Conservation (phyloP, 1,140 invertebrate genomes). For the Belonocnema kinseyi region DNA sequence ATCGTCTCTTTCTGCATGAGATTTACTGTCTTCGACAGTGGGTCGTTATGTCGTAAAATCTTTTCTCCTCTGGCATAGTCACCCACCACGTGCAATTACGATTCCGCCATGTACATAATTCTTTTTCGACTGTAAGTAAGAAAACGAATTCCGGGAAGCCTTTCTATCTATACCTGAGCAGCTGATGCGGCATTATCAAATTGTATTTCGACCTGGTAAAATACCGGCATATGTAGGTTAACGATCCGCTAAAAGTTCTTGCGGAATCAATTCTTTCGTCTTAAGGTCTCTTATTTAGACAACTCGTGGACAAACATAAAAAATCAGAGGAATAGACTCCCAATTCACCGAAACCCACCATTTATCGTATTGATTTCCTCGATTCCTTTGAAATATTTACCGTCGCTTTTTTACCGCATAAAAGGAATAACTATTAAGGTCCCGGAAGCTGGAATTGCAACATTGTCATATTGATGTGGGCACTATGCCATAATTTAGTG, state of each 20-base stretch:
- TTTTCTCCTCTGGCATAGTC: slow-evolving; percentile 18
- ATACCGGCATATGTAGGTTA: not conserved
- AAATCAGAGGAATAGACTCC: not conserved
- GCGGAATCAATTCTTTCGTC: not conserved
- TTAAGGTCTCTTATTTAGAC: not conserved
- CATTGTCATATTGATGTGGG: no score
- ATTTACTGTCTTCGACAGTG: slow-evolving; percentile 18
- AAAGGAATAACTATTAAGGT: no score
- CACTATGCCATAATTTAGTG: no score
- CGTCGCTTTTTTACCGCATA: not conserved
- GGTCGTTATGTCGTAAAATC: slow-evolving; percentile 16
- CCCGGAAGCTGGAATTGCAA: no score
- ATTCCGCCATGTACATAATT: slow-evolving; percentile 12
- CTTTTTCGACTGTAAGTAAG: slow-evolving; percentile 12
- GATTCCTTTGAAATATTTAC: not conserved
- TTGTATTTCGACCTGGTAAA: slow-evolving; percentile 20
- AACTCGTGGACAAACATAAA: not conserved
- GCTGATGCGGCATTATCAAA: slow-evolving; percentile 19
- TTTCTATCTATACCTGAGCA: slow-evolving; percentile 11
- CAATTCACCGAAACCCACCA: not conserved
- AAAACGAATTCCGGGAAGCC: slow-evolving; percentile 24
- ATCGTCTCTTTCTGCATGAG: slow-evolving; percentile 2
- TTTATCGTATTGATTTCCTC: not conserved
- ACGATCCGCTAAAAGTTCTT: not conserved
- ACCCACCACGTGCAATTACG: slow-evolving; percentile 13